These are phyloP conservation scores for Tenrec ecaudatus DNA, from an alignment of 2,113 vertebrate species.

Conservation along the genomic window DNA sequence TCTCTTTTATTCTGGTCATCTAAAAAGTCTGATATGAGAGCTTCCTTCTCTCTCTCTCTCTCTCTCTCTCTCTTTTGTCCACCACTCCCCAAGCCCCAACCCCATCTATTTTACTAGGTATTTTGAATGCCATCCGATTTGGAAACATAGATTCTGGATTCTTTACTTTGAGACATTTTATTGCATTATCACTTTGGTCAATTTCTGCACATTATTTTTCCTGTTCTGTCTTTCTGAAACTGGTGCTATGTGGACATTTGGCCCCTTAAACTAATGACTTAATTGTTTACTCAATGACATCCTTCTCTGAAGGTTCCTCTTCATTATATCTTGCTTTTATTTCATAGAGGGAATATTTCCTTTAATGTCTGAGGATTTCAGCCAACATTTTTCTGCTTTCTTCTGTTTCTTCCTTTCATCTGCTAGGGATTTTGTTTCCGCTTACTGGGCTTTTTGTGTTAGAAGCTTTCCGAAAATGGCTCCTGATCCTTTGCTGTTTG, in stretches of 20 bases:
- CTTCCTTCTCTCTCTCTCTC: background rate
- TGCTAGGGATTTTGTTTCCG: background rate
- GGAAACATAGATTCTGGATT: background rate
- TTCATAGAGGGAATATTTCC: background rate
- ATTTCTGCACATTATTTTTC: constrained; percentile 7
- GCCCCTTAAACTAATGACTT: background rate
- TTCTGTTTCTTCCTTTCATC: background rate
- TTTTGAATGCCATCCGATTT: background rate
- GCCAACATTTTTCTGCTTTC: background rate
- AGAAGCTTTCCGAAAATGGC: constrained; percentile 7
- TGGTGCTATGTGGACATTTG: background rate
- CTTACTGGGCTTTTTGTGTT: background rate
- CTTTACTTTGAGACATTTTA: constrained; percentile 39
- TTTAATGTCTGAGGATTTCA: background rate
- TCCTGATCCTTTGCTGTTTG: background rate
- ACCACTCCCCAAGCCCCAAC: too few relatives aligned
- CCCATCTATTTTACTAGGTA: background rate
- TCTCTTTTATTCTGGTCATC: background rate
- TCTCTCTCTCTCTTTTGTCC: background rate
- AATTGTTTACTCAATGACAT: background rate
- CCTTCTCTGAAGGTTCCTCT: background rate
- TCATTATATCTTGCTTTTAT: background rate
- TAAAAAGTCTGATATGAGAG: background rate
- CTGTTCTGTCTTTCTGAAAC: background rate
- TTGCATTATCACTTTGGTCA: background rate